phyloP scores from a whole-genome alignment of 2,888 invertebrate species.

The Aspidapion aeneum region DNA sequence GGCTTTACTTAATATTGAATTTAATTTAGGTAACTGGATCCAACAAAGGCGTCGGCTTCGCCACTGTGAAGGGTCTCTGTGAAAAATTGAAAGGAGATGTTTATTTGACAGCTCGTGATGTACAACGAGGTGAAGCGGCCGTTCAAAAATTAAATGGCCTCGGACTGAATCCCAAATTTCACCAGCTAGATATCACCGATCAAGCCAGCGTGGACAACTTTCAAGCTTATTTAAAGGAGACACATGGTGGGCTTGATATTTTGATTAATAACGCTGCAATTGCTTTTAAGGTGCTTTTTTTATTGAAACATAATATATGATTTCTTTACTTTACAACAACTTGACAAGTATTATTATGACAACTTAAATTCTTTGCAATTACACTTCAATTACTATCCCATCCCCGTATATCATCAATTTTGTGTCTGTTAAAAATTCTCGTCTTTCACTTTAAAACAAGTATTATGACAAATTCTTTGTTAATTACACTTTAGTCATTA shows the following conservation, averaged over 20 bases:
- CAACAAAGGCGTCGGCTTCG: constrained; percentile 70
- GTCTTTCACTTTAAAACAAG: no score
- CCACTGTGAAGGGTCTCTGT: constrained; percentile 63
- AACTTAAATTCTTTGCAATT: no score
- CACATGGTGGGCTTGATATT: constrained; percentile 65
- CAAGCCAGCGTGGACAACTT: constrained; percentile 56
- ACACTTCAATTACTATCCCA: no score
- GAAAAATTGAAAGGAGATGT: constrained; percentile 63
- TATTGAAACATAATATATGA: no score
- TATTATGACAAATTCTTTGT: no score
- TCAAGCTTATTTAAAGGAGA: constrained; percentile 55
- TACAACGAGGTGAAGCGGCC: constrained; percentile 55
- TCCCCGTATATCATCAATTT: no score
- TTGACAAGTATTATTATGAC: no score
- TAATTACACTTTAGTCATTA: no score
- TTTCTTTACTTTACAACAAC: no score
- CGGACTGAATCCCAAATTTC: constrained; percentile 55
- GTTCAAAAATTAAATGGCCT: constrained; percentile 55
- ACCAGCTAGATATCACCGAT: constrained; percentile 66
- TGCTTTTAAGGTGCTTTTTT: constrained; percentile 45
- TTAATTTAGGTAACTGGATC: constrained; percentile 65
- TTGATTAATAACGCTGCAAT: constrained; percentile 75
- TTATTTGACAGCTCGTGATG: constrained; percentile 64
- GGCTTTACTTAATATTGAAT: no score
- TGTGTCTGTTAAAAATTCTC: no score